Conservation (phyloP, 2,113 vertebrate species). For the Ciconia stormi region DNA sequence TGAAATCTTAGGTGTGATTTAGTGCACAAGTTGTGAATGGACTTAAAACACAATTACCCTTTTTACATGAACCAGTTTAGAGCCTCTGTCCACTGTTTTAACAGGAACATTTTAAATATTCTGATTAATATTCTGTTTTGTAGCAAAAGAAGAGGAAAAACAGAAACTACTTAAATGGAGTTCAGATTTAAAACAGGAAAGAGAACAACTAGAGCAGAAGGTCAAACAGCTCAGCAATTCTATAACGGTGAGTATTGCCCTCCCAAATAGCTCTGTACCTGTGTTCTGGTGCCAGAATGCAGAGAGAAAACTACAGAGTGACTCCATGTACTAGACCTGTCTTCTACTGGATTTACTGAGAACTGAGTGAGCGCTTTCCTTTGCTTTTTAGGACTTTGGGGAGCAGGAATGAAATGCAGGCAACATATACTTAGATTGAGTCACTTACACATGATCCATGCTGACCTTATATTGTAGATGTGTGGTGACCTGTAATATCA, state of each 20-base stretch:
- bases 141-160: constrained; percentile 99
- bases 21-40: not conserved
- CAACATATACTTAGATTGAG: not conserved
- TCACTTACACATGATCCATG: not conserved
- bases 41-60: not conserved
- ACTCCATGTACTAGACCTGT: not conserved
- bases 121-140: not conserved
- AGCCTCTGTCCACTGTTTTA: not conserved
- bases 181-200: constrained; percentile 93
- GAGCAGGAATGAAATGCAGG: not conserved
- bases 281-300: not conserved
- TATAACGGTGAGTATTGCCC: constrained; percentile 85
- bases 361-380: not conserved
- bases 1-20: not conserved
- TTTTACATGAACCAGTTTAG: not conserved
- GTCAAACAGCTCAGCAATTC: constrained; percentile 97
- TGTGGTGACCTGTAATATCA: not conserved
- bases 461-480: not conserved
- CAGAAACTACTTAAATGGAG: constrained; percentile 98
- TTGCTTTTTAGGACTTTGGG: not conserved
- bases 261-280: not conserved
- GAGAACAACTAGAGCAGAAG: constrained; percentile 95
- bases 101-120: not conserved
- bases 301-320: not conserved
- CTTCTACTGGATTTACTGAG: not conserved